Evolutionary conservation across 2,797 vertebrate species (phyloP).

Genomic region (Paedocypris micromegethes): DNA sequence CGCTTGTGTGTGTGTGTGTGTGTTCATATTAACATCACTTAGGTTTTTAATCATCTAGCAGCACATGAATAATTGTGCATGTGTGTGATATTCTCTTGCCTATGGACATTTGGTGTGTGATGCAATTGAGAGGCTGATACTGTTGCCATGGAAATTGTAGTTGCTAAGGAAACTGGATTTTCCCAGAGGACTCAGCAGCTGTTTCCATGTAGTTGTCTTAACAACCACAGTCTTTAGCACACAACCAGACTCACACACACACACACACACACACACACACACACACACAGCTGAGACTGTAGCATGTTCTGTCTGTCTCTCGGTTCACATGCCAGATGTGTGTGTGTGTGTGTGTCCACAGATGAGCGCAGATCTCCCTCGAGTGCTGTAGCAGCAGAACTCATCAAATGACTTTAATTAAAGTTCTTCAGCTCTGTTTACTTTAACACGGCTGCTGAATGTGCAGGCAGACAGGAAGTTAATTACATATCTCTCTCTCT

Average conservation of each 20-base stretch:
- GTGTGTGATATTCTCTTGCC: constrained; percentile 2
- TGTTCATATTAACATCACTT: constrained; percentile 6
- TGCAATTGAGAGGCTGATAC: constrained; percentile 39
- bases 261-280: constrained; percentile 23
- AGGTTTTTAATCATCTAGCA: neutral
- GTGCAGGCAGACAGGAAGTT: neutral
- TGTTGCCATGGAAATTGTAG: constrained; percentile 57
- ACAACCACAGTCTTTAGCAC: constrained; percentile 37
- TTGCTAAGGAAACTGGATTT: constrained; percentile 61
- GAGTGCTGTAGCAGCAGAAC: neutral
- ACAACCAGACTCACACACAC: constrained; percentile 35
- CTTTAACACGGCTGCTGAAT: neutral
- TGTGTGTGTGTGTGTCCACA: neutral
- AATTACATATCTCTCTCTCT: neutral
- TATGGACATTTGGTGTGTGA: constrained; percentile 33
- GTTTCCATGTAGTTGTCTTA: constrained; percentile 62
- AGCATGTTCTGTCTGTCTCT: neutral
- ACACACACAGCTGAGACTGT: constrained; percentile 16
- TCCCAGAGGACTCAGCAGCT: constrained; percentile 57
- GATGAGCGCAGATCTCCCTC: neutral
- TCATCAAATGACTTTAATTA: constrained; percentile 3
- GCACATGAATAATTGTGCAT: neutral
- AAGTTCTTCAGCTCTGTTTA: neutral
- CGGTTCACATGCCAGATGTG: neutral
- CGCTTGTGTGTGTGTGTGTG: neutral